phyloP scores from a whole-genome alignment of 2,888 invertebrate genomes.

The Perizoma affinitatum region DNA sequence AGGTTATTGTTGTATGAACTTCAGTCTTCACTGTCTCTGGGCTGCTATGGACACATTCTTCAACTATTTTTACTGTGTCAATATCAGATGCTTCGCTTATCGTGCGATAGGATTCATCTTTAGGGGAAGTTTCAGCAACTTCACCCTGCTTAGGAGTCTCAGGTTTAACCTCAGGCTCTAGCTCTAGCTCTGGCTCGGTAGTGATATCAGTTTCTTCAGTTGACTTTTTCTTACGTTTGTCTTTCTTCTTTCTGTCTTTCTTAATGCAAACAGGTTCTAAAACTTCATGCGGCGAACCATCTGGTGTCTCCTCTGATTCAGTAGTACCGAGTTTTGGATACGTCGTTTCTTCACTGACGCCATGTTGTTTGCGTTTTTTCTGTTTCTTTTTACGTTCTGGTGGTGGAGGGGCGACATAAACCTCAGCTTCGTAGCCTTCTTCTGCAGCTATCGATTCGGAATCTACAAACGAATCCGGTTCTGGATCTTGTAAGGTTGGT shows the following conservation, averaged over 20 bases:
- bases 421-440: conserved; percentile 90
- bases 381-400: conserved; percentile 80
- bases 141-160: conserved; percentile 79
- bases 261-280: conserved; percentile 51
- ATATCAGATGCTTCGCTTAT: conserved; percentile 84
- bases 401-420: conserved; percentile 72
- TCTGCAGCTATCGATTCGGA: conserved; percentile 78
- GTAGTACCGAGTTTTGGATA: conserved; percentile 71
- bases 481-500: conserved; percentile 46
- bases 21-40: conserved; percentile 73
- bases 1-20: conserved; percentile 81
- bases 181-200: conserved; percentile 41
- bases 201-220: conserved; percentile 54
- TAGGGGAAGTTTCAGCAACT: conserved; percentile 77
- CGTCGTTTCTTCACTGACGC: conserved; percentile 68
- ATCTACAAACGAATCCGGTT: conserved; percentile 75
- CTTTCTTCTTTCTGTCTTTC: conserved; percentile 65
- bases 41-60: conserved; percentile 85
- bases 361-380: conserved; percentile 69
- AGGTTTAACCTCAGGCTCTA: conserved; percentile 52
- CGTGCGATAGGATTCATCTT: conserved; percentile 84
- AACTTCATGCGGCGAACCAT: conserved; percentile 58
- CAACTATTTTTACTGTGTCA: conserved; percentile 86
- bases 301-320: conserved; percentile 67
- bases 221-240: conserved; percentile 73